A percentile compares a stretch with the other conserved stretches of the same genome.
Evolutionary conservation across 2,113 vertebrate genomes (phyloP).

Genomic region (Peromyscus californicus): DNA sequence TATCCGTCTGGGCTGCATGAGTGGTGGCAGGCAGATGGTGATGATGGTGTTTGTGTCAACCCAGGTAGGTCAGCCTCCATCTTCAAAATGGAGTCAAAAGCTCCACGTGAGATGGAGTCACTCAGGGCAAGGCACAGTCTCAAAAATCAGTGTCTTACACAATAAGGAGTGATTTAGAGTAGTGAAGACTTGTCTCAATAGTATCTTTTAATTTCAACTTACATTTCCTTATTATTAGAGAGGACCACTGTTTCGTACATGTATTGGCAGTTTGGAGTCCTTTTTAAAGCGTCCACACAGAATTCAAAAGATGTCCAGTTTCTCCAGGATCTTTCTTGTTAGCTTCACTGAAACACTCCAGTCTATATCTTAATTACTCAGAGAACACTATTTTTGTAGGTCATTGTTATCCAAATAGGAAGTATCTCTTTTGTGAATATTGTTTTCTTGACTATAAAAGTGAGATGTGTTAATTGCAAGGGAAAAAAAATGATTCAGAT

Average conservation of each 20-base stretch:
- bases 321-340: constrained; percentile 31
- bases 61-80: background rate
- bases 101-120: background rate
- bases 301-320: constrained; percentile 14
- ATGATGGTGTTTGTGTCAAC: background rate
- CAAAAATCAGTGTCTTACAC: background rate
- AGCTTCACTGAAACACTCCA: constrained; percentile 32
- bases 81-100: background rate
- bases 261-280: background rate
- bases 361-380: background rate
- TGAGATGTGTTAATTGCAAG: background rate
- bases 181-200: background rate
- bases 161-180: background rate
- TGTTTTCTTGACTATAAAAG: constrained; percentile 22
- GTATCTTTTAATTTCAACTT: background rate
- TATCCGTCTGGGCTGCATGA: background rate
- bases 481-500: background rate
- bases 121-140: too few species aligned
- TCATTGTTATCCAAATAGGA: constrained; percentile 33
- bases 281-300: constrained; percentile 10
- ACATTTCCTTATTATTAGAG: background rate
- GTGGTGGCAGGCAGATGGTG: background rate
- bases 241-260: background rate
- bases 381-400: background rate
- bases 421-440: background rate